Evolutionary conservation across 1,140 invertebrate species (phyloP).

Genomic region (Drosophila albomicans): DNA sequence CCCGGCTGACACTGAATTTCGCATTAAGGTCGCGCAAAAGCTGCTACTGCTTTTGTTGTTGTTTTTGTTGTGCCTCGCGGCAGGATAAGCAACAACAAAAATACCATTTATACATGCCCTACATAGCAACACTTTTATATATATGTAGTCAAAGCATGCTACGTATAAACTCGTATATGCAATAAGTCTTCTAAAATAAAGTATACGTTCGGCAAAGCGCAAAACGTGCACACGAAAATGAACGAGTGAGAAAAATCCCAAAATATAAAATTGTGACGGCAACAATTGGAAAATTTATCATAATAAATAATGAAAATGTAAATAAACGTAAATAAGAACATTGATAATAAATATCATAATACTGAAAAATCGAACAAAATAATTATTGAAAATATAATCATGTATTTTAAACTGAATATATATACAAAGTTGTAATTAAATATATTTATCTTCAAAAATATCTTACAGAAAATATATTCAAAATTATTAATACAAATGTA

Average conservation of each 20-base stretch:
- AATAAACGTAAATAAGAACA: no score
- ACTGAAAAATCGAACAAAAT: no score
- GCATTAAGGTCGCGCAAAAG: slow-evolving; percentile 42
- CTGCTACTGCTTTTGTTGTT: background rate
- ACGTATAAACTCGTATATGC: background rate
- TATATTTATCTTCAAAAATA: no score
- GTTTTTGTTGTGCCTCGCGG: slow-evolving; percentile 17
- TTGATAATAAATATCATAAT: no score
- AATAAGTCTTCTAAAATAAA: slow-evolving; percentile 29
- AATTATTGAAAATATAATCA: no score
- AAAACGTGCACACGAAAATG: background rate
- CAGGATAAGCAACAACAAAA: slow-evolving; percentile 29
- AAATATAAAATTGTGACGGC: no score
- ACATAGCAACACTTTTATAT: slow-evolving; percentile 7
- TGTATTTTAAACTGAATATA: no score
- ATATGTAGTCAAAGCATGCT: slow-evolving; percentile 11
- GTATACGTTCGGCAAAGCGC: slow-evolving; percentile 5
- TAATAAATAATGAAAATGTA: no score
- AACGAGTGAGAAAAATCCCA: background rate
- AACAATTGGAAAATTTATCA: no score
- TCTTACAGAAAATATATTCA: no score
- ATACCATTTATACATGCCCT: slow-evolving; percentile 7
- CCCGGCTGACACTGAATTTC: slow-evolving; percentile 33
- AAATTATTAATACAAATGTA: no score
- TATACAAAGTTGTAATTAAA: no score